Base-by-base conservation (phyloP, 2,888 invertebrate genomes). In the Pristionchus japonicus region DNA sequence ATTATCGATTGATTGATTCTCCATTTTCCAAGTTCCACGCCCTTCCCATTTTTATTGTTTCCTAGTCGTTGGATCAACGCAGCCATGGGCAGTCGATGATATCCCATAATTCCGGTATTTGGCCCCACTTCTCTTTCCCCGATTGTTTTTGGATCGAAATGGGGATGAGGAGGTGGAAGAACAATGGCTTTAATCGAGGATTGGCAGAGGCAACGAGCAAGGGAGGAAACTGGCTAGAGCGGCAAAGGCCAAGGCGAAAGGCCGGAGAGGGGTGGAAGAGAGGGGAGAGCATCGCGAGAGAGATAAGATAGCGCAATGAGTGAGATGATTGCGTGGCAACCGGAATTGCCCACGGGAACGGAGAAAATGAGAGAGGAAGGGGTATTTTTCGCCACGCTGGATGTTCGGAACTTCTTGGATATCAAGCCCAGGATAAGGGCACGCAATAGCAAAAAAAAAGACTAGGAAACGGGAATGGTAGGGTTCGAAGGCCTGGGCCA, bases 81-180 rank as follows among this genome's bases (percentile, higher is more conserved):
- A 49, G 9, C 20, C 20, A 31, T 82, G 20, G 15, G 34, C 34
- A 7, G 34, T 23, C 34, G 34, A 70, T 70, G 70, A 37, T 37
- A 37, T 70, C 37, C 27, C 49, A 20, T 11, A n/a, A 47, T 47
- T 80, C 49, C 80, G 49, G 47, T 49, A 37, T 40, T 70, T 70
- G 27, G 31, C 67, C 6, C 15, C 27, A 13, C 67, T 13, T 37
- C 13, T n/a, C 57, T 61, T 7, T 15, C 70, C 23, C 40, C 37
- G 31, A 70, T 70, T 77, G 77, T 77, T 77, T 77, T 77, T 77
- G 77, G 77, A 77, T 77, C 77, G 77, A 77, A 77, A 77, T 77
- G 27, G 47, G 43, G 17, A 17, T 34, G 34, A 9, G 23, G 74
- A 20, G 27, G 17, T 6, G 23, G 9, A 70, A 70, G 70, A 37